Evolutionary conservation across 2,797 vertebrate species (phyloP).

Genomic region (Bradypodion pumilum): DNA sequence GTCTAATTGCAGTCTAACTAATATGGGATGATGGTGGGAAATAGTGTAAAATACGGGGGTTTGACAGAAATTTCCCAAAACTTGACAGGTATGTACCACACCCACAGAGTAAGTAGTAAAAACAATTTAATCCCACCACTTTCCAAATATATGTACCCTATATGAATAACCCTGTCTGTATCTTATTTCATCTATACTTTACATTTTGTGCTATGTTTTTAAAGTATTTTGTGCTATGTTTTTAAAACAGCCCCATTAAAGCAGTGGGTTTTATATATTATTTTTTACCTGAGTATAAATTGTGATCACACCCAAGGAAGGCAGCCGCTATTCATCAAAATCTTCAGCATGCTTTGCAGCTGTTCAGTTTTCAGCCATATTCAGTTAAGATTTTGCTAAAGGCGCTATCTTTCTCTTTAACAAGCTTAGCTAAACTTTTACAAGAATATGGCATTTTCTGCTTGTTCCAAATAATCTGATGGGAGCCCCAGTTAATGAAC

Average conservation of each 20-base stretch:
- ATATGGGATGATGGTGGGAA: no score
- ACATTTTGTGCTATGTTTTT: not conserved
- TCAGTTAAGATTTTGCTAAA: conserved; percentile 30
- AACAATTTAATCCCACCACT: no score
- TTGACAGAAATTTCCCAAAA: no score
- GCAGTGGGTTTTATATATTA: not conserved
- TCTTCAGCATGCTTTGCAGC: not conserved
- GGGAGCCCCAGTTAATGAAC: no score
- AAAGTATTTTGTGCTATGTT: not conserved
- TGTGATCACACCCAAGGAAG: not conserved
- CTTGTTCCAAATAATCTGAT: conserved; percentile 38
- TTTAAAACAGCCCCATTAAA: not conserved
- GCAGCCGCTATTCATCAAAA: not conserved
- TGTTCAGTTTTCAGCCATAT: conserved; percentile 13
- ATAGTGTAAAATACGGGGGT: no score
- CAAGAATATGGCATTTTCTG: conserved; percentile 40
- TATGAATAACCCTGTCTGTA: not conserved
- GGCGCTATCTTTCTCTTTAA: conserved; percentile 12
- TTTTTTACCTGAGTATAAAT: not conserved
- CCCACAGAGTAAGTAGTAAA: no score
- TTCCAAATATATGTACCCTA: no score
- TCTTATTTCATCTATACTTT: not conserved
- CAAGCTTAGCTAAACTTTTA: conserved; percentile 43
- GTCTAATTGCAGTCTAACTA: no score
- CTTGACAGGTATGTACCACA: no score